Evolutionary conservation across 2,113 vertebrate species (phyloP).

Genomic region (human): DNA sequence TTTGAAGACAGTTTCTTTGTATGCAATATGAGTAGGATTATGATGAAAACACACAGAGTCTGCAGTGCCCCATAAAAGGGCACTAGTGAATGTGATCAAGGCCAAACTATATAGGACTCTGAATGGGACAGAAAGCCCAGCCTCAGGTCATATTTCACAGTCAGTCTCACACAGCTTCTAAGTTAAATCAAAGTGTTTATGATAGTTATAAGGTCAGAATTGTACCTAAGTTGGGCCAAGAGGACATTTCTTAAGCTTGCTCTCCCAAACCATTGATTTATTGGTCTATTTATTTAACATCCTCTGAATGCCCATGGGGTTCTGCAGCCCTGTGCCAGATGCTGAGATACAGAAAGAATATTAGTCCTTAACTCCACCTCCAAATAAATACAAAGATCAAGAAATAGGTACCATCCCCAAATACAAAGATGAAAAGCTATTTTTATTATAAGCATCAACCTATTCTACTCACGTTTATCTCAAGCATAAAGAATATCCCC

Average conservation of each 20-base stretch:
- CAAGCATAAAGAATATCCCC: neutral
- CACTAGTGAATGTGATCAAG: neutral
- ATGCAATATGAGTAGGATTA: neutral
- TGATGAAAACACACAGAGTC: neutral
- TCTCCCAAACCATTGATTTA: neutral
- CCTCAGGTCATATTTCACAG: neutral
- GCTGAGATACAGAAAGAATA: neutral
- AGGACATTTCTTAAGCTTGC: neutral
- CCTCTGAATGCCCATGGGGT: neutral
- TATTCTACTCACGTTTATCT: slow-evolving; percentile 15
- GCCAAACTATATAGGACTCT: neutral
- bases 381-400: slow-evolving; percentile 22
- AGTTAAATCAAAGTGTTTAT: neutral
- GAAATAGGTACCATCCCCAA: neutral
- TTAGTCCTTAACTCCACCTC: neutral
- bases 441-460: neutral
- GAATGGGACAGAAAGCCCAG: neutral
- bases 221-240: neutral
- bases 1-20: slow-evolving; percentile 18
- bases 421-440: neutral
- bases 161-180: neutral
- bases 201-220: neutral
- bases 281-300: slow-evolving; percentile 2
- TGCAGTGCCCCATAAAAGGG: neutral
- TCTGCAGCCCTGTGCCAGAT: neutral